phyloP scores from a whole-genome alignment of 2,113 vertebrate genomes.

The Calidris pygmaea region DNA sequence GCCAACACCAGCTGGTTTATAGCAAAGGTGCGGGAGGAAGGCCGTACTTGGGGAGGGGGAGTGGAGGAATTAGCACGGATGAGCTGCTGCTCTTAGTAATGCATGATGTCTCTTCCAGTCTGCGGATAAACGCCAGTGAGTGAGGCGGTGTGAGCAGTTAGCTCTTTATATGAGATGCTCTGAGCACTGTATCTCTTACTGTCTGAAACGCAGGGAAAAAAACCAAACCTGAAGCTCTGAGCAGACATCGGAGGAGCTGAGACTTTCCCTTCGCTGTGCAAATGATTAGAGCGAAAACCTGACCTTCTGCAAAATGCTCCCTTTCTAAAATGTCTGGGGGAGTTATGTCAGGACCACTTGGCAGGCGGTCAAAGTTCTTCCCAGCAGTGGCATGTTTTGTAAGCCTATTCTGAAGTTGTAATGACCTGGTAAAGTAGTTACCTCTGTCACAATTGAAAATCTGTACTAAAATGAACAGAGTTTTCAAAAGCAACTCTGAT shows the following conservation, averaged over 20 bases:
- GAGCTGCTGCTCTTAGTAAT: neutral
- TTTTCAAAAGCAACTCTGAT: neutral
- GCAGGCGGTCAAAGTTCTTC: neutral
- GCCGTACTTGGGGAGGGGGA: neutral
- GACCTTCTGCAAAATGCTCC: neutral
- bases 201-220: neutral
- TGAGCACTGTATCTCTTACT: neutral
- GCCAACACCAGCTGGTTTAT: neutral
- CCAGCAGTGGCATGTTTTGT: neutral
- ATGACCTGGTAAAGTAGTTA: conserved; percentile 24
- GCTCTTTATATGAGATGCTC: neutral
- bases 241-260: neutral
- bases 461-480: neutral
- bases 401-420: neutral
- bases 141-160: neutral
- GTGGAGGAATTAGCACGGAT: neutral
- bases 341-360: neutral
- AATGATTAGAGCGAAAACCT: neutral
- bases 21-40: neutral
- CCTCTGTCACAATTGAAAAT: neutral
- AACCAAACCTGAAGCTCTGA: neutral
- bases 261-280: neutral
- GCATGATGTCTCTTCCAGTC: neutral
- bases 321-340: neutral
- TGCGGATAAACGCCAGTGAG: accelerated